Percentiles rank a stretch among this genome's conserved stretches.
Evolutionary conservation across 2,888 invertebrate genomes (phyloP).

Genomic region (Notocelia uddmanniana): DNA sequence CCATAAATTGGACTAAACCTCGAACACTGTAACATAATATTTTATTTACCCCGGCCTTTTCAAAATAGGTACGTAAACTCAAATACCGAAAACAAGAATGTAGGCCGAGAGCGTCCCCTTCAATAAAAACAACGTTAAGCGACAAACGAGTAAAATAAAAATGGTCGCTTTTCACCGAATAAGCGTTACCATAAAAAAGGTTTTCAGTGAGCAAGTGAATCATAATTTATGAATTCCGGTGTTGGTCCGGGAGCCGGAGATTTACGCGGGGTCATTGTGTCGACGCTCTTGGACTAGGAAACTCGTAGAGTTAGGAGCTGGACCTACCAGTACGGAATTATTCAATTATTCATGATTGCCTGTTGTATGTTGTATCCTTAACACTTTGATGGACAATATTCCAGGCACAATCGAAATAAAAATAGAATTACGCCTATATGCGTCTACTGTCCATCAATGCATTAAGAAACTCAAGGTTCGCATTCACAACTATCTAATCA

Average conservation of each 20-base stretch:
- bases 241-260: constrained; percentile 74
- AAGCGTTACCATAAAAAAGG: constrained; percentile 85
- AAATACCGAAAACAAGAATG: constrained; percentile 47
- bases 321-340: neutral
- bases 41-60: constrained; percentile 38
- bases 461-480: no score
- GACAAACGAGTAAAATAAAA: constrained; percentile 81
- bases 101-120: constrained; percentile 52
- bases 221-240: constrained; percentile 86
- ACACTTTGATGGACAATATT: no score
- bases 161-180: constrained; percentile 79
- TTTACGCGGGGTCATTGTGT: constrained; percentile 84
- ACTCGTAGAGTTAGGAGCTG: constrained; percentile 55
- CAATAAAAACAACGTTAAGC: constrained; percentile 65
- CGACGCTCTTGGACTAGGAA: constrained; percentile 68
- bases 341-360: neutral
- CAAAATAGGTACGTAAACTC: constrained; percentile 47
- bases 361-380: no score
- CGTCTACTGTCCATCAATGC: no score
- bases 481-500: no score
- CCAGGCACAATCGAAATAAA: no score
- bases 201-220: constrained; percentile 86
- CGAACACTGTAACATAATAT: constrained; percentile 40
- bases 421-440: no score
- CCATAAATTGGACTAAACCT: constrained; percentile 21